These are phyloP conservation scores for Danio aesculapii DNA, from an alignment of 2,797 vertebrate species.

Conservation along the genomic window DNA sequence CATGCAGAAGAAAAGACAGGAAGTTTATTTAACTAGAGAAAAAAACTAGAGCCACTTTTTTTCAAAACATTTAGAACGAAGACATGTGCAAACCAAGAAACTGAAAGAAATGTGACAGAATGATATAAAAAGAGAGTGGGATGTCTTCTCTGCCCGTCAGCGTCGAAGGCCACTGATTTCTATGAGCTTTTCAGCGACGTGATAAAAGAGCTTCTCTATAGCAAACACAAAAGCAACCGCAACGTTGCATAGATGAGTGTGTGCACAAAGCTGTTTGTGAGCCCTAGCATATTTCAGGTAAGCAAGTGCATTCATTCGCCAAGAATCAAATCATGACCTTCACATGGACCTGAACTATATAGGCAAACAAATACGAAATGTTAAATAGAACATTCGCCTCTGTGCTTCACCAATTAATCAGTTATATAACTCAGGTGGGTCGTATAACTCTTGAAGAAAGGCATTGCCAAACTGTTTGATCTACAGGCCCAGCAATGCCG, in stretches of 20 bases:
- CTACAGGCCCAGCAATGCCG: not conserved
- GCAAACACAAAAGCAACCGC: constrained; percentile 35
- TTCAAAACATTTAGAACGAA: constrained; percentile 5
- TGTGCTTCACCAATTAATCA: not conserved
- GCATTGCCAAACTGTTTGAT: not conserved
- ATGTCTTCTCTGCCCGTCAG: constrained; percentile 39
- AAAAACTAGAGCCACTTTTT: not conserved
- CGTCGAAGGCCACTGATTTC: constrained; percentile 60
- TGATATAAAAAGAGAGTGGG: constrained; percentile 14
- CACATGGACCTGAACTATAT: not conserved
- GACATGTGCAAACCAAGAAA: not conserved
- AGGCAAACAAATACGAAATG: not conserved
- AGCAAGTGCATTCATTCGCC: not conserved
- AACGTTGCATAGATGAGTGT: constrained; percentile 2
- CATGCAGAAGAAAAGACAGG: constrained; percentile 23
- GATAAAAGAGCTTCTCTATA: constrained; percentile 49
- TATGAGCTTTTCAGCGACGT: constrained; percentile 59
- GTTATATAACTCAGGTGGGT: not conserved
- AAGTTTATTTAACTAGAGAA: not conserved
- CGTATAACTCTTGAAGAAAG: not conserved
- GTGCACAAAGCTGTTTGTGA: constrained; percentile 20
- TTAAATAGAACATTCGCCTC: not conserved
- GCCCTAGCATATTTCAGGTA: not conserved
- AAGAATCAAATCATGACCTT: constrained; percentile 2
- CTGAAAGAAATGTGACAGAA: constrained; percentile 8